A percentile compares a stretch with the other conserved stretches of the same genome.
These are phyloP conservation scores for Trypoxylus dichotomus DNA, from an alignment of 1,140 invertebrate genomes.

Conservation along the genomic window DNA sequence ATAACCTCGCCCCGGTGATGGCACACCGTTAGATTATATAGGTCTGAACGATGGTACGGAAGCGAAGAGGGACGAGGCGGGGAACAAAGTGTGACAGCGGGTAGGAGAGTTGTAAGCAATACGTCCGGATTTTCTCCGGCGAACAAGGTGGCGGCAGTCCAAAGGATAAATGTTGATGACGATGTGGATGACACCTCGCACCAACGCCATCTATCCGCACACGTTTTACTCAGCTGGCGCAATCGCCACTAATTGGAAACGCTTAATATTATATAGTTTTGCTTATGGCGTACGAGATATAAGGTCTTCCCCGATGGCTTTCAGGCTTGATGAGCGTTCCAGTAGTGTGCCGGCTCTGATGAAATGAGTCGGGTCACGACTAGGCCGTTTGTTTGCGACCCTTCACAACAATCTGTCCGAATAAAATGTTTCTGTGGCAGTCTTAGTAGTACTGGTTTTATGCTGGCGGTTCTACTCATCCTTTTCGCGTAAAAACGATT, in stretches of 20 bases:
- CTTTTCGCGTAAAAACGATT: not conserved
- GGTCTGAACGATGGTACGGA: not conserved
- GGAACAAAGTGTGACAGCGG: not conserved
- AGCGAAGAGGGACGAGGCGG: not conserved
- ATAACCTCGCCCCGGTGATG: constrained; percentile 34
- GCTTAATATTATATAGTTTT: constrained; percentile 21
- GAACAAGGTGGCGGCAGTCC: constrained; percentile 2
- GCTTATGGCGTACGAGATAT: constrained; percentile 8
- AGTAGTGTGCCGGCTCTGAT: constrained; percentile 5
- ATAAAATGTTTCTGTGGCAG: not conserved
- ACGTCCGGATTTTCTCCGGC: constrained; percentile 7
- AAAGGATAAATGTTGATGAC: constrained; percentile 16
- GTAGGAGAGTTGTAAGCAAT: not conserved
- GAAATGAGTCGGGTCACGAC: constrained; percentile 25
- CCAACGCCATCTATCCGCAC: not conserved
- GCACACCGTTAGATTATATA: constrained; percentile 39
- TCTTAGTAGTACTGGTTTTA: not conserved
- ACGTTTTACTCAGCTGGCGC: constrained; percentile 14
- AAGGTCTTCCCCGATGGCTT: not conserved
- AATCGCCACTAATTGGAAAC: constrained; percentile 29
- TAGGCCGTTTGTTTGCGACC: not conserved
- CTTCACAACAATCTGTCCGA: not conserved
- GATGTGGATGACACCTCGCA: constrained; percentile 14
- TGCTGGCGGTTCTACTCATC: not conserved
- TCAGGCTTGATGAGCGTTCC: constrained; percentile 1